These are phyloP conservation scores for Adelges cooleyi DNA, from an alignment of 1,140 invertebrate species.

Conservation along the genomic window DNA sequence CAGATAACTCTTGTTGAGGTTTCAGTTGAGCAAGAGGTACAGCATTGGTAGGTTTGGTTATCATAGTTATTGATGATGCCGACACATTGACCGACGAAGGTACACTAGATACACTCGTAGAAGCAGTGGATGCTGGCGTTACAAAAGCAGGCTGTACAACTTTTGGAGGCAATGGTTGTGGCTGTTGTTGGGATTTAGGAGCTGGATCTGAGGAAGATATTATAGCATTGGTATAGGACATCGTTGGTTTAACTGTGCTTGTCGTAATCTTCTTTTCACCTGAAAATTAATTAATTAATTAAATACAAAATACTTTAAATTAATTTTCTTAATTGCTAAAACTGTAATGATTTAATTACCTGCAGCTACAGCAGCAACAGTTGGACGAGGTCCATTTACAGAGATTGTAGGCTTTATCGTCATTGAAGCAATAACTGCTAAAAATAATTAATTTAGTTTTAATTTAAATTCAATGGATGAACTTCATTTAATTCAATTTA, in stretches of 20 bases:
- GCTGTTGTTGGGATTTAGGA: slow-evolving; percentile 29
- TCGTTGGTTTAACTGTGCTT: slow-evolving; percentile 47
- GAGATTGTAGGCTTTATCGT: slow-evolving; percentile 15
- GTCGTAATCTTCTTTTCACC: slow-evolving; percentile 34
- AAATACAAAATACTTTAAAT: neutral
- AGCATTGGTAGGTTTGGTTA: neutral
- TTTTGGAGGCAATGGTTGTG: slow-evolving; percentile 38
- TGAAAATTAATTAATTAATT: neutral
- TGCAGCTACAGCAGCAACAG: slow-evolving; percentile 18
- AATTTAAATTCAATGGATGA: neutral
- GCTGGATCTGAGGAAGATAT: slow-evolving; percentile 42
- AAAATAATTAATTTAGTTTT: neutral
- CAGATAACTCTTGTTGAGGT: slow-evolving; percentile 4
- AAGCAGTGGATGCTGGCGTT: slow-evolving; percentile 33
- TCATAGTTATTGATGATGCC: neutral
- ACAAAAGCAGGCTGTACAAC: slow-evolving; percentile 18
- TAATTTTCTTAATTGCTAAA: no score
- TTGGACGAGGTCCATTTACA: slow-evolving; percentile 10
- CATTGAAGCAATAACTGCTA: slow-evolving; percentile 12
- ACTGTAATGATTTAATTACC: slow-evolving; percentile 10
- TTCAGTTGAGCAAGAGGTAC: slow-evolving; percentile 25
- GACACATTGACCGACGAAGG: slow-evolving; percentile 1
- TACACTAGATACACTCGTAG: slow-evolving; percentile 33
- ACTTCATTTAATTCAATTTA: no score
- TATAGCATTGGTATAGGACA: slow-evolving; percentile 50